Conservation (phyloP, 1,140 invertebrate genomes). For the Acromyrmex echinatior region DNA sequence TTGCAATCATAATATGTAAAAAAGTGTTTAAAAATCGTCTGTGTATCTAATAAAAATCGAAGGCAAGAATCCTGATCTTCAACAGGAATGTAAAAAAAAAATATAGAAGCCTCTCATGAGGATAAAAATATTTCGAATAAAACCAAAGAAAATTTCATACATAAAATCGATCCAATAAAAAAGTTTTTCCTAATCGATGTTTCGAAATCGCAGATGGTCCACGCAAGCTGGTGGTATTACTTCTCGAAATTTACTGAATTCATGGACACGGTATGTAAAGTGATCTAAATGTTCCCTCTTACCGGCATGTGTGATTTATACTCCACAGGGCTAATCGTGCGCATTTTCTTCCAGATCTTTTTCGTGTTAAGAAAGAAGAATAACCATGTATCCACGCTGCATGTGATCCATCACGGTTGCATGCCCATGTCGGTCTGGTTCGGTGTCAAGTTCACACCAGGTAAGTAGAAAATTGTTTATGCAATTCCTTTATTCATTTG, state of each 20-base stretch:
- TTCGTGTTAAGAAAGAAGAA: slow-evolving; percentile 98
- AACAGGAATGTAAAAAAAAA: neutral
- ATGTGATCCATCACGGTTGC: slow-evolving; percentile 98
- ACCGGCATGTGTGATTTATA: neutral
- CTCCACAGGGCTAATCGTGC: neutral
- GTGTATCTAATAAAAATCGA: neutral
- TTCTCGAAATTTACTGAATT: slow-evolving; percentile 98
- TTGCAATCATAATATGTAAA: neutral
- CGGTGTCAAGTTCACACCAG: slow-evolving; percentile 97
- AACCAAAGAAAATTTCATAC: neutral
- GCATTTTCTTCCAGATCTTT: slow-evolving; percentile 91
- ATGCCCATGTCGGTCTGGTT: slow-evolving; percentile 99
- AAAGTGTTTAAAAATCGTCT: neutral
- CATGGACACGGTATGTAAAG: slow-evolving; percentile 95
- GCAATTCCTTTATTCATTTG: slow-evolving; percentile 16
- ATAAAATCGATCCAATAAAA: neutral
- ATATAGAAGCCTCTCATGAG: neutral
- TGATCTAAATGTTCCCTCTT: neutral
- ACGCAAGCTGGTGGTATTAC: slow-evolving; percentile 98
- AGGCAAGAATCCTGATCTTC: neutral
- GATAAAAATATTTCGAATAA: neutral
- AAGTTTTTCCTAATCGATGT: slow-evolving; percentile 69
- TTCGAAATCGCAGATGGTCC: slow-evolving; percentile 92
- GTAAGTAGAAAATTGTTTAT: slow-evolving; percentile 82
- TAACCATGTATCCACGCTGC: slow-evolving; percentile 96